Base-by-base conservation (phyloP, 2,888 invertebrate genomes). In the Pseudeuparius sepicola region DNA sequence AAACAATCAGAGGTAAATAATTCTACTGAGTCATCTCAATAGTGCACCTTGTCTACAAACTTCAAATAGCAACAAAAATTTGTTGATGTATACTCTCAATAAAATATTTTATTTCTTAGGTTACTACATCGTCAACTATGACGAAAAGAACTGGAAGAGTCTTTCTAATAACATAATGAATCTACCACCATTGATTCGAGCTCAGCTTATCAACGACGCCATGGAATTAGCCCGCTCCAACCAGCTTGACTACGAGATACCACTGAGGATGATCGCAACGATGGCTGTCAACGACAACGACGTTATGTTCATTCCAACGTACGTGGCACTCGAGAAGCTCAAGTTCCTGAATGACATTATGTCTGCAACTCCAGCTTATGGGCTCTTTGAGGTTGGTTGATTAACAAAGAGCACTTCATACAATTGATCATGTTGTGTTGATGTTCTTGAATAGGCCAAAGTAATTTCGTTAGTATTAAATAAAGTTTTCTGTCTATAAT, bases 201-300 rank as follows among this genome's bases (percentile, higher is more conserved):
- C 78, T 0, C 79, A 83, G 52, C 55, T 86, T 9, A 60, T 87
- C 18, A 74, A 77, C 46, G 83, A 86, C 58, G 66, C 76, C 1
- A 64, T 75, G 51, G 68, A 72, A 42, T 56, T 75, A 38, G 71
- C 75, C 0, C 61, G 68, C 36, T 68, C 68, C 0, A 71, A 72
- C 40, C 59, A 71, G 36, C 53, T 75, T 24, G 61, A 67, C 35
- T 75, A 75, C 44, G 66, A 67, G 31, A 66, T 72, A 34, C 70
- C 74, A 2, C 57, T 75, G 33, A 65, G 63, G 18, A 59, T 73
- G 50, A 54, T 71, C 1, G 52, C 66, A 37, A 46, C 40, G 24
- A 51, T 51, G 51, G 65, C 60, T 15, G 57, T 66, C 4, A 70
- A 73, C 40, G 59, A 61, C 31, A 34, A 37, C 2, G 38, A 46